Evolutionary conservation across 30 jellyfish, hydroid and myxozoan genomes (phyloP).

Genomic region (Euphysa ruthae): DNA sequence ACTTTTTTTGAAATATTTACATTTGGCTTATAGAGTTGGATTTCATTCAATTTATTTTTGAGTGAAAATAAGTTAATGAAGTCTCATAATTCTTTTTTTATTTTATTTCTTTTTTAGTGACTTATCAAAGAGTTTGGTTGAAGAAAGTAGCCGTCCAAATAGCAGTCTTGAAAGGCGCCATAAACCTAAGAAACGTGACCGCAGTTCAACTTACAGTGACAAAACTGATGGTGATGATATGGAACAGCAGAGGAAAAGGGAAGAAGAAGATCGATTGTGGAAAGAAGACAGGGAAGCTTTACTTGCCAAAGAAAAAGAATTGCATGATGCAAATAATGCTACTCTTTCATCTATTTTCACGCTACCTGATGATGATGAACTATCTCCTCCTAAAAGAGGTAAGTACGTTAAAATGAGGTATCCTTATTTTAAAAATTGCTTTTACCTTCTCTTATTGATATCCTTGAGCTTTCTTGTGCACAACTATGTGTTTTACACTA

Average conservation of each 20-base stretch:
- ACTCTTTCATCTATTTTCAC: conserved; percentile 17
- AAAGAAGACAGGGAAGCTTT: background rate
- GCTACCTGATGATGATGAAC: conserved; percentile 26
- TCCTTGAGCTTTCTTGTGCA: too few species aligned
- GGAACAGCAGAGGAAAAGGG: background rate
- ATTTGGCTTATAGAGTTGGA: too few species aligned
- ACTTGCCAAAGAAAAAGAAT: background rate
- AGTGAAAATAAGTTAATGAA: too few species aligned
- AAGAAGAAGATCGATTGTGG: conserved; percentile 1
- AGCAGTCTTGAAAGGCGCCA: background rate
- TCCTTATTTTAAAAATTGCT: too few species aligned
- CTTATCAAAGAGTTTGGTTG: conserved; percentile 18
- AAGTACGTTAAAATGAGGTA: too few species aligned
- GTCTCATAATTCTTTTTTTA: too few species aligned
- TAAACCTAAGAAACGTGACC: background rate
- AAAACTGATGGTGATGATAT: too few species aligned
- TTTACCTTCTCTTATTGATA: too few species aligned
- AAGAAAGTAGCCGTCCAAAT: background rate
- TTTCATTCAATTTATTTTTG: too few species aligned
- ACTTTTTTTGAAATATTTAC: too few species aligned
- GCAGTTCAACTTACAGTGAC: too few species aligned
- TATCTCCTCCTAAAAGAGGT: background rate
- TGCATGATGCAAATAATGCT: conserved; percentile 15
- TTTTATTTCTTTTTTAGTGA: background rate
- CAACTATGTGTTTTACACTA: too few species aligned